Percentiles rank a stretch among this genome's conserved stretches.
phyloP scores from a whole-genome alignment of 2,888 invertebrate genomes.

The Caradrina kadenii region DNA sequence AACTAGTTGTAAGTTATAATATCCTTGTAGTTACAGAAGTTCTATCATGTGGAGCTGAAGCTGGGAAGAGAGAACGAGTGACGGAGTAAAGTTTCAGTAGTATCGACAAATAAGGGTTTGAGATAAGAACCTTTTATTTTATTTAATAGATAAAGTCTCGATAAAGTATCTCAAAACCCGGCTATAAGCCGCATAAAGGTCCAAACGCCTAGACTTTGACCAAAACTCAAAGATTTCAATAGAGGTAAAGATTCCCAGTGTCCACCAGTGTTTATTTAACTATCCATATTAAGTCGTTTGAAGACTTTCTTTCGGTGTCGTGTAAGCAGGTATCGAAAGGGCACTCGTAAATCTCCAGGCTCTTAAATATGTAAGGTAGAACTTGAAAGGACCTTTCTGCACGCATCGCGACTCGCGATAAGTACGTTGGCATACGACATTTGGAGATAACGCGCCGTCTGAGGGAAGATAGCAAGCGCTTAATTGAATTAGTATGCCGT shows the following conservation, averaged over 20 bases:
- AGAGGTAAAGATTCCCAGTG: constrained; percentile 4
- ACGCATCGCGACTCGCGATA: constrained; percentile 78
- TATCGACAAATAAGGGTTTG: background rate
- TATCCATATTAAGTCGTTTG: constrained; percentile 25
- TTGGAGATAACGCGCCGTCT: constrained; percentile 72
- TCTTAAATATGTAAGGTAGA: constrained; percentile 80
- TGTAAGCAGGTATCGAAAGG: constrained; percentile 69
- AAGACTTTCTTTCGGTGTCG: constrained; percentile 42
- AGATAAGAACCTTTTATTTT: background rate
- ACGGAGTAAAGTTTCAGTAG: no score
- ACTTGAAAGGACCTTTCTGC: constrained; percentile 80
- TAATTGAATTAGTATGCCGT: constrained; percentile 75
- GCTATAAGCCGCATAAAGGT: background rate
- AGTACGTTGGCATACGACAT: constrained; percentile 81
- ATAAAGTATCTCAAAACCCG: background rate
- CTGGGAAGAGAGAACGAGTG: background rate
- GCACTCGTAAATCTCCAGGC: constrained; percentile 83
- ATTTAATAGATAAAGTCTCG: background rate
- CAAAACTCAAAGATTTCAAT: constrained; percentile 14
- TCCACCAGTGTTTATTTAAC: constrained; percentile 31
- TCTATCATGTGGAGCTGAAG: background rate
- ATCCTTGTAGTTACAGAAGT: background rate
- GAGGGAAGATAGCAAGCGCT: constrained; percentile 73
- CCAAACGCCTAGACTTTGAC: background rate
- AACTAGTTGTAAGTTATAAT: background rate